phyloP scores from a whole-genome alignment of 2,797 vertebrate genomes.

The Pipistrellus pipistrellus region DNA sequence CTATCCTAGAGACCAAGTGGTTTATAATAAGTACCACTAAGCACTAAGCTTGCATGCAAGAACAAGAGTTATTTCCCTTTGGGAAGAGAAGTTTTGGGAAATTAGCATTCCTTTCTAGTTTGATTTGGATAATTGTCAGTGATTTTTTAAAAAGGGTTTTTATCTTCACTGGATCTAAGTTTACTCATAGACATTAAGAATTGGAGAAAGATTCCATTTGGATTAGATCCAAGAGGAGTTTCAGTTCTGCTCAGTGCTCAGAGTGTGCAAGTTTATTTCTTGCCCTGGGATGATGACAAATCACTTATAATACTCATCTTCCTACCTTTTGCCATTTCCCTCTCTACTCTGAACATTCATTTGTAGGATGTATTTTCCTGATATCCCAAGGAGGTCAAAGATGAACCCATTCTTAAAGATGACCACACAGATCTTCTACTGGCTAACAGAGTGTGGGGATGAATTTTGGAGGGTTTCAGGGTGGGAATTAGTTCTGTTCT shows the following conservation, averaged over 20 bases:
- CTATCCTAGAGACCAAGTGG: background rate
- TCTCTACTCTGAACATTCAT: background rate
- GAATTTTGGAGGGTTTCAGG: background rate
- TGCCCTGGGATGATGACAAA: background rate
- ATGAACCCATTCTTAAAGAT: background rate
- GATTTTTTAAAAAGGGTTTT: conserved; percentile 7
- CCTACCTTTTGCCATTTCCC: background rate
- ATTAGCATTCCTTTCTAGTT: conserved; percentile 44
- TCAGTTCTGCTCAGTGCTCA: background rate
- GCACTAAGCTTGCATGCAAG: background rate
- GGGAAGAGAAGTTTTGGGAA: conserved; percentile 9
- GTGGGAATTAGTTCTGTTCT: background rate
- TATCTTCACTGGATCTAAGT: background rate
- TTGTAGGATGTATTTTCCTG: background rate
- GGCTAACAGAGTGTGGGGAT: background rate
- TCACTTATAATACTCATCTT: conserved; percentile 11
- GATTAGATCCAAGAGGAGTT: background rate
- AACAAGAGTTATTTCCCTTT: conserved; percentile 45
- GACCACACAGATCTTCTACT: background rate
- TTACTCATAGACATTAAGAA: background rate
- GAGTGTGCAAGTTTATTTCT: background rate
- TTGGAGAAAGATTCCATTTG: conserved; percentile 37
- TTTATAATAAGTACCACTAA: conserved; percentile 36
- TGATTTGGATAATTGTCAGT: conserved; percentile 52
- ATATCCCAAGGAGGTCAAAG: background rate